Conservation (phyloP, 2,888 invertebrate genomes). For the Cybosia mesomella region DNA sequence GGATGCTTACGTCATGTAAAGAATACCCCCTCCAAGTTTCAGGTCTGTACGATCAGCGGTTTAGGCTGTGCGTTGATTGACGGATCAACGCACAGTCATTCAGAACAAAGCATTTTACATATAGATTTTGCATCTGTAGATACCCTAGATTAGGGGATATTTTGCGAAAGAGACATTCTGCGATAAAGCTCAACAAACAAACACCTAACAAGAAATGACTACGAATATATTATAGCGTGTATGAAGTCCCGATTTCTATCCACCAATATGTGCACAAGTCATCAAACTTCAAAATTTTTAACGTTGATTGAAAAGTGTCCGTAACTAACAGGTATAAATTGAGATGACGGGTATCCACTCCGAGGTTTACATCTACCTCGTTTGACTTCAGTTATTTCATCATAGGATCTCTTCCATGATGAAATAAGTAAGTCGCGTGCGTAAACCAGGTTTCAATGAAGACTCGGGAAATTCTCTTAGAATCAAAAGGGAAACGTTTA, state of each 20-base stretch:
- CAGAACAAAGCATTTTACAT: too few relatives aligned
- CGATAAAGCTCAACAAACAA: background rate
- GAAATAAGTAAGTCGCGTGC: background rate
- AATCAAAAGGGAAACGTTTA: background rate
- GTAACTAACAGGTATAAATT: background rate
- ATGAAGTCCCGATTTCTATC: background rate
- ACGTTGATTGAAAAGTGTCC: slow-evolving; percentile 4
- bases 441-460: background rate
- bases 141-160: background rate
- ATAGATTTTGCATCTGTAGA: background rate
- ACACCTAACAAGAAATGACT: too few relatives aligned
- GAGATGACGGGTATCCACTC: background rate
- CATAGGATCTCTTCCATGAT: too few relatives aligned
- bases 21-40: too few relatives aligned
- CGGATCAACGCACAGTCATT: too few relatives aligned
- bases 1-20: too few relatives aligned
- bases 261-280: background rate
- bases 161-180: background rate
- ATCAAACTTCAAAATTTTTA: background rate
- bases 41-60: too few relatives aligned
- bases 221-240: background rate
- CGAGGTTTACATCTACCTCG: background rate
- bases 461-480: background rate
- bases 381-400: slow-evolving; percentile 1
- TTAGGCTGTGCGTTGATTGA: too few relatives aligned